Evolutionary conservation across 2,797 vertebrate genomes (phyloP).

Genomic region (Dromococcyx pavoninus): DNA sequence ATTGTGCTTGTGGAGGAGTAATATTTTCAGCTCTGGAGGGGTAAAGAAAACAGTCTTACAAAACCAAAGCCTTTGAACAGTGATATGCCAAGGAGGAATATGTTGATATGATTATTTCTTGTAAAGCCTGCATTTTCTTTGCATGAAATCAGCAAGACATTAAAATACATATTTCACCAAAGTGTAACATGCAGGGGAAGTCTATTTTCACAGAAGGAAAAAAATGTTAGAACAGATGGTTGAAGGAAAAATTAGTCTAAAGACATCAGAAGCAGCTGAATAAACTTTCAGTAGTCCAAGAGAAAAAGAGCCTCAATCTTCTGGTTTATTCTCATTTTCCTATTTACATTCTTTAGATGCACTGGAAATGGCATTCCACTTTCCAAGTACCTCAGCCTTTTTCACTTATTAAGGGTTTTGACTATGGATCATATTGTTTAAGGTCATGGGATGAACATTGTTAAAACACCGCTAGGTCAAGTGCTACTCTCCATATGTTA

Average conservation of each 20-base stretch:
- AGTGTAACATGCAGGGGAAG: conserved; percentile 61
- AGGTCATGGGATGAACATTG: background rate
- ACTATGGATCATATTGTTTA: background rate
- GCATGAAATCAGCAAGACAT: conserved; percentile 75
- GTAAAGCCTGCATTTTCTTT: conserved; percentile 64
- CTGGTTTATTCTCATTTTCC: conserved; percentile 52
- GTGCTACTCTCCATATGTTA: fast-evolving
- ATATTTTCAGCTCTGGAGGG: conserved; percentile 72
- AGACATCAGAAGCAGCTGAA: conserved; percentile 88
- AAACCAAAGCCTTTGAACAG: conserved; percentile 55
- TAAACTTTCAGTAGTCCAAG: conserved; percentile 78
- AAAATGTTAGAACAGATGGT: conserved; percentile 85
- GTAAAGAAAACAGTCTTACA: conserved; percentile 75
- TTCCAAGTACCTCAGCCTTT: background rate
- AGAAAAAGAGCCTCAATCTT: conserved; percentile 47
- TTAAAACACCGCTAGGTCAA: background rate
- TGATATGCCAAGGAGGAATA: conserved; percentile 58
- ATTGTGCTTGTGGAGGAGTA: conserved; percentile 76
- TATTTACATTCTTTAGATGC: conserved; percentile 59
- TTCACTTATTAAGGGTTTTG: background rate
- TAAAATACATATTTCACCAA: conserved; percentile 80
- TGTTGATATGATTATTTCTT: conserved; percentile 74
- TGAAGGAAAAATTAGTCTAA: conserved; percentile 78
- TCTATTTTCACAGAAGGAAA: conserved; percentile 75
- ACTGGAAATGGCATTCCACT: conserved; percentile 3